Percentiles rank a stretch among this genome's conserved stretches.
Evolutionary conservation across 2,888 invertebrate species (phyloP).

Genomic region (Paralinhomoeus sp.): DNA sequence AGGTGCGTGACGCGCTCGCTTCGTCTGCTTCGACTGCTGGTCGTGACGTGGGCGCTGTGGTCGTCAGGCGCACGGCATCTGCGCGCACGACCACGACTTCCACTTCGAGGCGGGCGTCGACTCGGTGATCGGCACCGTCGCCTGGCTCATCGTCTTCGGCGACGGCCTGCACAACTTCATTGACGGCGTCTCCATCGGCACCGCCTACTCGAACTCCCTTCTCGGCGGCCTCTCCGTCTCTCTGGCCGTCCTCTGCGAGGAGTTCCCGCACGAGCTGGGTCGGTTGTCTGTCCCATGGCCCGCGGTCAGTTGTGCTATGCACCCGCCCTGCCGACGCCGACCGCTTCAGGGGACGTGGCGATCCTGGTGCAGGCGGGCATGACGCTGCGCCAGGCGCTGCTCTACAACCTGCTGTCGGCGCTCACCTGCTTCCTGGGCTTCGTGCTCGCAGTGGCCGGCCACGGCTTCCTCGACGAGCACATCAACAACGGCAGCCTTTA

Average conservation of each 20-base stretch:
- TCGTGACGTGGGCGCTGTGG: too few relatives aligned
- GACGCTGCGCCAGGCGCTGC: constrained; percentile 30
- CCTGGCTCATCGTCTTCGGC: too few relatives aligned
- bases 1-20: too few relatives aligned
- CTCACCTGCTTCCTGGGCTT: too few relatives aligned
- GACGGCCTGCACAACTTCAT: too few relatives aligned
- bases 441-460: constrained; percentile 33
- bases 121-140: constrained; percentile 33
- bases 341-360: constrained; percentile 41
- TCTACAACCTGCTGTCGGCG: too few relatives aligned
- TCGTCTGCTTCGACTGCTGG: too few relatives aligned
- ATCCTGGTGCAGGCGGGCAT: constrained; percentile 39
- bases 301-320: too few relatives aligned
- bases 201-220: constrained; percentile 36
- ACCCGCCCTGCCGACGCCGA: too few relatives aligned
- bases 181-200: too few relatives aligned
- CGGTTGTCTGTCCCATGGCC: too few relatives aligned
- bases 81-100: constrained; percentile 25
- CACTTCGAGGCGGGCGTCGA: constrained; percentile 20
- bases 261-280: constrained; percentile 41
- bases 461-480: constrained; percentile 30
- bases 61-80: constrained; percentile 22
- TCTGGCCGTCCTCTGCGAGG: constrained; percentile 39
- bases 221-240: constrained; percentile 37
- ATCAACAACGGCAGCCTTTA: constrained; percentile 25